These are phyloP conservation scores for Ornithorhynchus anatinus DNA, from an alignment of 2,113 vertebrate genomes.

Conservation along the genomic window DNA sequence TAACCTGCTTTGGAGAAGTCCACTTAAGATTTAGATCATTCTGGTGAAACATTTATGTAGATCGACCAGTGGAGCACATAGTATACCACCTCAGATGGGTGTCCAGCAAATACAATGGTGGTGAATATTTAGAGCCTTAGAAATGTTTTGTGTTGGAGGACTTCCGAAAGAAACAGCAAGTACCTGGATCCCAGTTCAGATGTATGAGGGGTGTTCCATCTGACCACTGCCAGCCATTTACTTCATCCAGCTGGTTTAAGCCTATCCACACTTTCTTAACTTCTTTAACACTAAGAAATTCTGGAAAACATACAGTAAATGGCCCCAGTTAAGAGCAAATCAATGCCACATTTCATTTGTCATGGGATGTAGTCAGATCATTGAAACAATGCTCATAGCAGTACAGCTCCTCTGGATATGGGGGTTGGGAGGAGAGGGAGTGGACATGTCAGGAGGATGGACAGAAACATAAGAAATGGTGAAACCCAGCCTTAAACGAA, in stretches of 20 bases:
- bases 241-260: conserved; percentile 81
- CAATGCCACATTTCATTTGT: too few species aligned
- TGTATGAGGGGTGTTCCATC: conserved; percentile 81
- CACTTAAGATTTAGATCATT: not conserved
- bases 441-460: too few species aligned
- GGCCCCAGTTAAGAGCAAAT: too few species aligned
- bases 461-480: too few species aligned
- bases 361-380: too few species aligned
- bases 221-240: conserved; percentile 90
- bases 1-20: not conserved
- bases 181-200: conserved; percentile 87
- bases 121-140: not conserved
- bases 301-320: conserved; percentile 65
- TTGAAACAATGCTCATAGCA: too few species aligned
- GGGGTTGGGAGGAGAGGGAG: too few species aligned
- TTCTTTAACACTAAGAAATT: conserved; percentile 72
- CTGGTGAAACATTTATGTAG: not conserved
- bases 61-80: too few species aligned
- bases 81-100: too few species aligned
- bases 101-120: too few species aligned
- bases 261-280: conserved; percentile 87
- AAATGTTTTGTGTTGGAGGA: not conserved
- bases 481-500: too few species aligned
- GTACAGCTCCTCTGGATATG: too few species aligned
- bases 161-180: not conserved